Conservation (phyloP, 2,888 invertebrate species). For the Leptinotarsa haldemani region DNA sequence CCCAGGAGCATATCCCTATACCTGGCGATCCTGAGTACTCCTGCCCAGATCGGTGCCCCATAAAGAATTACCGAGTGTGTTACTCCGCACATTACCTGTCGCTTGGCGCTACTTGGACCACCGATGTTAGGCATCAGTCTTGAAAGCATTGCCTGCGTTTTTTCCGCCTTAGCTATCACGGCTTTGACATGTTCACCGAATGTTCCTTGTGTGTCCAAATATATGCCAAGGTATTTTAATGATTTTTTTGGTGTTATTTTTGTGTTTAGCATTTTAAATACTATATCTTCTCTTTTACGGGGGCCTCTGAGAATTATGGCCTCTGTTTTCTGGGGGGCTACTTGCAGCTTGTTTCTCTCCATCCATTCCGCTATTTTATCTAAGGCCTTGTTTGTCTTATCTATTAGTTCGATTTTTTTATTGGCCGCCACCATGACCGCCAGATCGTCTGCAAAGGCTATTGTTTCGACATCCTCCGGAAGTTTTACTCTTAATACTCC, state of each 20-base stretch:
- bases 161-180: not conserved
- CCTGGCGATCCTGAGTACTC: slow-evolving; percentile 25
- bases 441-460: slow-evolving; percentile 10
- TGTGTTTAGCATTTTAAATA: not conserved
- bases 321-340: not conserved
- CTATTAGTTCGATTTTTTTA: no score
- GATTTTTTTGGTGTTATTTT: not conserved
- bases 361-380: slow-evolving; percentile 1
- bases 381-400: no score
- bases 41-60: slow-evolving; percentile 31
- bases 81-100: slow-evolving; percentile 1
- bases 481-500: not conserved
- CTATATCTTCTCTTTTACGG: not conserved
- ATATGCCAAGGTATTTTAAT: not conserved
- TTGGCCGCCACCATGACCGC: not conserved
- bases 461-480: not conserved
- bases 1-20: no score
- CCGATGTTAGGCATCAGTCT: not conserved
- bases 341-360: not conserved
- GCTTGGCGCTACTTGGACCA: not conserved
- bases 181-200: no score
- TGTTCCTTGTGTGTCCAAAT: no score
- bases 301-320: not conserved
- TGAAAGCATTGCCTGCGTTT: not conserved
- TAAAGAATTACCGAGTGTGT: not conserved